phyloP scores from a whole-genome alignment of 2,888 invertebrate species.

The Geophilus truncorum region DNA sequence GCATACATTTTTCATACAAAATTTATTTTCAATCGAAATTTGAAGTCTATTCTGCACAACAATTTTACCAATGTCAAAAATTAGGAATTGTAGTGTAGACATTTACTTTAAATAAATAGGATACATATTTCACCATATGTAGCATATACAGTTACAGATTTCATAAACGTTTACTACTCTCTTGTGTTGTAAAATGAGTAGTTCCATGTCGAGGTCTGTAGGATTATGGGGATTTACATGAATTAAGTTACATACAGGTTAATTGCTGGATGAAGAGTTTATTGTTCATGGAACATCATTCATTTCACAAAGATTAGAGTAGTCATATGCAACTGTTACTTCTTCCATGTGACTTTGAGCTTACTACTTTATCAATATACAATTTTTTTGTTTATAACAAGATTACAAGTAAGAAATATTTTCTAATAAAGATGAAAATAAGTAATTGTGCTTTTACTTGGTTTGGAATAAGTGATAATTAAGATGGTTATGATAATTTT shows the following conservation, averaged over 20 bases:
- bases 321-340: background rate
- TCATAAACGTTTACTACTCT: too few species aligned
- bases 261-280: background rate
- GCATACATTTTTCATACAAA: background rate
- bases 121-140: background rate
- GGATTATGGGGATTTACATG: too few species aligned
- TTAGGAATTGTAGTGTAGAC: background rate
- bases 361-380: background rate
- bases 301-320: background rate
- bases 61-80: too few species aligned
- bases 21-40: background rate
- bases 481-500: background rate
- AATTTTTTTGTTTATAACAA: background rate
- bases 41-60: background rate
- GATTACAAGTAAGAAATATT: background rate
- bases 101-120: too few species aligned
- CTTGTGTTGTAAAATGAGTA: background rate
- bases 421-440: background rate
- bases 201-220: background rate
- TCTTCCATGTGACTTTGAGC: background rate
- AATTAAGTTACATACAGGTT: too few species aligned
- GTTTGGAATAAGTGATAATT: background rate
- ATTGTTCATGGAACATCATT: background rate
- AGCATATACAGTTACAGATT: too few species aligned
- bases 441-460: background rate